phyloP scores from a whole-genome alignment of 2,797 vertebrate species.

The Salmo trutta region DNA sequence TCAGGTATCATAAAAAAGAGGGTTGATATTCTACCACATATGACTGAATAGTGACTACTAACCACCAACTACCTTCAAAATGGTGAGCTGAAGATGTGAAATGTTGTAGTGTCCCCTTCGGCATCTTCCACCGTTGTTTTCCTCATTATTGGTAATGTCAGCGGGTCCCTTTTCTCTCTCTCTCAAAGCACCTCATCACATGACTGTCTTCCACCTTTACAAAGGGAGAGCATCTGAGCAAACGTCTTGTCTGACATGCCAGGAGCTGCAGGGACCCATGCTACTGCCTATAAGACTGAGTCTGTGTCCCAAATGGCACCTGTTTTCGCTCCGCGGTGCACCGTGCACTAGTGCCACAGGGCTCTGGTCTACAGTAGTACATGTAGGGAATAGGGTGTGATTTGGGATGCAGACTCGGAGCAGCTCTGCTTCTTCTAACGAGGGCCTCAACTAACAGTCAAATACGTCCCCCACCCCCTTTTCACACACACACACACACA shows the following conservation, averaged over 20 bases:
- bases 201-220: constrained; percentile 5
- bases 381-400: not conserved
- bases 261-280: constrained; percentile 26
- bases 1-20: not conserved
- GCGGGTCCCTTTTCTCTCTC: constrained; percentile 44
- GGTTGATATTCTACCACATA: not conserved
- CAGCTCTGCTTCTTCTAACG: constrained; percentile 47
- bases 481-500: constrained; percentile 3
- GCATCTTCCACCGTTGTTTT: constrained; percentile 68
- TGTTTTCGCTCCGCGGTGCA: not conserved
- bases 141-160: constrained; percentile 77
- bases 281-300: constrained; percentile 39
- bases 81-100: constrained; percentile 65
- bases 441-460: constrained; percentile 39
- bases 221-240: constrained; percentile 25
- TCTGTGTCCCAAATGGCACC: constrained; percentile 1
- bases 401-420: not conserved
- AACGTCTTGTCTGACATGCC: constrained; percentile 35
- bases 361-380: not conserved
- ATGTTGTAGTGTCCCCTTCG: constrained; percentile 71
- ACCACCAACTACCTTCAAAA: not conserved
- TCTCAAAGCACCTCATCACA: constrained; percentile 49
- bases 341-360: not conserved
- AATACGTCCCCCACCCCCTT: not conserved
- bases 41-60: not conserved